Evolutionary conservation across 2,888 invertebrate species (phyloP), one percentile per base, ranked within the genome.

Genomic region (Matsumyia berberina): DNA sequence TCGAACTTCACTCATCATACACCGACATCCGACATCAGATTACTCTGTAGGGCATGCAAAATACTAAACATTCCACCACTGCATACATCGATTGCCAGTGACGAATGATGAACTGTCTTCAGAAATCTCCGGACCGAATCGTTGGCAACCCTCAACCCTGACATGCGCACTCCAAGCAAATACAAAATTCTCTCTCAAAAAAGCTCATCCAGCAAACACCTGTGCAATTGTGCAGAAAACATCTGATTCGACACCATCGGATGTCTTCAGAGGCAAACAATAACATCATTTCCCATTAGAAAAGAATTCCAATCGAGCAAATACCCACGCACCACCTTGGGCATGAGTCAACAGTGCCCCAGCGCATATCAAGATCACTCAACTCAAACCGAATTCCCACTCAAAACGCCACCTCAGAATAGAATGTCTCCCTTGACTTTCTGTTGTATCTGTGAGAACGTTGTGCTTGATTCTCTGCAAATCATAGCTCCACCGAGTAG

Each of bases 361-460:
- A 15, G 7, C 2, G 24, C 24, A 24, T 4, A 24, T 4, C 4
- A 4, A 24, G 24, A 60, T 35, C 35, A 69, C 35, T 69, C 64
- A 58, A 76, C 12, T 31, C 66, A 39, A 76, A 46, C 12, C 0
- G 19, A 62, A 29, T 62, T 55, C 8, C 46, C 76, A 69, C 60
- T 74, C 80, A 62, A 44, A 67, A 39, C 17, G 58, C 29, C 8
- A 5, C 57, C 37, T 17, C 29, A 67, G 37, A 42, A 46, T 19
- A 53, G 58, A 44, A 31, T 19, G 8, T 4, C 39, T 35, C 49
- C 77, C 69, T 15, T 37, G 9, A 51, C 44, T 29, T 19, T 42
- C 37, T 24, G 35, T 24, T 67, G 80, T 72, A 53, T 72, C 66
- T 66, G 70, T 77, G 77, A 76, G 81, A 76, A 76, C 19, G 15